phyloP scores from a whole-genome alignment of 2,113 vertebrate genomes.

The Nerophis ophidion region DNA sequence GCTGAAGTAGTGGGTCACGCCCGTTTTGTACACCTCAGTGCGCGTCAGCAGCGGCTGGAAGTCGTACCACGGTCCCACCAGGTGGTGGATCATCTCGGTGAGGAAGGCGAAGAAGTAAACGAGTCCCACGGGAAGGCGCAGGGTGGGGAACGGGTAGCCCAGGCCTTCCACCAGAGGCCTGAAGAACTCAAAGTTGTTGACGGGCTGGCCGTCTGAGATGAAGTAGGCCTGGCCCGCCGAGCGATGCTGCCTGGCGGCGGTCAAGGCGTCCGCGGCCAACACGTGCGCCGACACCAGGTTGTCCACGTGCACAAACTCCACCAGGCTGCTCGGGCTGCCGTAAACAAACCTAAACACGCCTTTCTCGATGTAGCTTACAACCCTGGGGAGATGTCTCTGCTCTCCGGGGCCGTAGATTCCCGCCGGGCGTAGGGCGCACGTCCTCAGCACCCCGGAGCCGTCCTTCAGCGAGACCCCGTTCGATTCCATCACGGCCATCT shows the following conservation, averaged over 20 bases:
- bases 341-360: conserved; percentile 88
- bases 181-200: conserved; percentile 96
- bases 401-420: conserved; percentile 94
- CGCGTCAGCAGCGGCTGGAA: conserved; percentile 93
- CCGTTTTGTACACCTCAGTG: conserved; percentile 92
- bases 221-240: conserved; percentile 92
- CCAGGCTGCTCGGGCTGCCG: conserved; percentile 78
- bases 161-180: conserved; percentile 86
- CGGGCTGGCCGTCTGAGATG: conserved; percentile 84
- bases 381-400: conserved; percentile 88
- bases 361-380: conserved; percentile 83
- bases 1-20: conserved; percentile 89
- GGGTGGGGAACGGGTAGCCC: conserved; percentile 82
- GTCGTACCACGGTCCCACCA: conserved; percentile 77
- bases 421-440: conserved; percentile 84
- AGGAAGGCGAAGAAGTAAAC: conserved; percentile 86
- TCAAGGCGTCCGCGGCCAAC: conserved; percentile 79
- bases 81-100: conserved; percentile 78
- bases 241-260: conserved; percentile 58
- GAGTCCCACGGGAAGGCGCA: conserved; percentile 78
- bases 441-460: conserved; percentile 67
- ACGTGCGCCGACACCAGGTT: conserved; percentile 85
- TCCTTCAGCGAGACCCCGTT: conserved; percentile 64
- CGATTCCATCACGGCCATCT: conserved; percentile 83
- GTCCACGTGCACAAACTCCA: conserved; percentile 93